Evolutionary conservation across 92 coral and sea anemone species (phyloP), one percentile per base, ranked within the genome.

Genomic region (Virgularia gustaviana): DNA sequence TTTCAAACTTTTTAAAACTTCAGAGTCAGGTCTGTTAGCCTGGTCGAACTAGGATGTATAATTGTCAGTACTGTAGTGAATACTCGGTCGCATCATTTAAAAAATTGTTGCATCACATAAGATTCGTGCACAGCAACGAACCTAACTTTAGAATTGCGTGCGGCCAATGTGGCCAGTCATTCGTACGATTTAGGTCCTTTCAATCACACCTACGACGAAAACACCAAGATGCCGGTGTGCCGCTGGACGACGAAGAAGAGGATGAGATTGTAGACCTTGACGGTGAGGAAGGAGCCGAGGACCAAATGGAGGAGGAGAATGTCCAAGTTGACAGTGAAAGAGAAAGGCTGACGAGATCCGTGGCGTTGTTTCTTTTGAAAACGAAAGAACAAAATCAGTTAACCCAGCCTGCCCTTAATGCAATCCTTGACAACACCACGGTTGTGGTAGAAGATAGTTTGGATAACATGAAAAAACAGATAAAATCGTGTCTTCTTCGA

Each of bases 311-410:
- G n/a, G n/a, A n/a, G n/a, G n/a, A n/a, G n/a, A n/a, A n/a, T n/a
- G n/a, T n/a, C n/a, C n/a, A n/a, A n/a, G n/a, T n/a, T 3, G 62
- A 70, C 12, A 52, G 65, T 51, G 52, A 12, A 58, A 51, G 76
- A 8, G 77, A 71, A 5, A 49, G 70, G 28, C 65, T 83, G 38
- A 83, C 88, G 12, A 70, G 59, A 19, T 83, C 77, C 43, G 35
- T 86, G 35, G 82, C 87, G 9, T 64, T 83, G 72, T 86, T 83
- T 57, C 58, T 83, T 30, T 73, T 87, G 59, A 87, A 87, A 73
- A 83, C 83, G 1, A 87, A 83, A 32, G 90, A 87, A 27, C 80
- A 67, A 62, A 74, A 87, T 38, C 85, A 70, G 49, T 78, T 87
- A 1, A 78, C 72, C 67, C 90, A 86, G 47, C 79, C 41, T 18